A percentile compares a stretch with the other conserved stretches of the same genome.
Conservation (phyloP, 2,888 invertebrate genomes). For the Allygus modestus region DNA sequence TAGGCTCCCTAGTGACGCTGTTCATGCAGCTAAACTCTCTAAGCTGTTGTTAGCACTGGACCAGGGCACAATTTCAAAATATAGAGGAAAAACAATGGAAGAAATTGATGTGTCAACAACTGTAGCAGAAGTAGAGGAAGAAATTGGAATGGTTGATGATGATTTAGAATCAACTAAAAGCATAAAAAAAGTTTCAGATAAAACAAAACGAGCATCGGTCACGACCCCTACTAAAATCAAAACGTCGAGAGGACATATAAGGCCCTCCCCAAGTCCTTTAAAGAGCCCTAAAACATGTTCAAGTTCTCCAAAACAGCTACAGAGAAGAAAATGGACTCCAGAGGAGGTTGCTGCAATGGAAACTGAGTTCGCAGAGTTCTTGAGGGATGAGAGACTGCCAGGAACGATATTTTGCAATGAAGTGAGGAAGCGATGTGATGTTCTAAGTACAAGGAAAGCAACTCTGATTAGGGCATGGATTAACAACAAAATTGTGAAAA, state of each 20-base stretch:
- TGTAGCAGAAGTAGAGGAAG: not conserved
- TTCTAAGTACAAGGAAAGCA: not conserved
- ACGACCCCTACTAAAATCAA: too few species aligned
- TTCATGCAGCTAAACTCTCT: not conserved
- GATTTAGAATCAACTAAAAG: too few species aligned
- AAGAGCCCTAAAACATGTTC: not conserved
- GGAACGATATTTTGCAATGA: not conserved
- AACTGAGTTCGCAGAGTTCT: not conserved
- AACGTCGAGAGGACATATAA: too few species aligned
- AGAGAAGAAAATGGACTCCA: not conserved
- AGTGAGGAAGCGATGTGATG: not conserved
- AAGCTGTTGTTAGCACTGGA: not conserved
- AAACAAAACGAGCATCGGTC: not conserved
- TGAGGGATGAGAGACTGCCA: not conserved
- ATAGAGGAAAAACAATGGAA: not conserved
- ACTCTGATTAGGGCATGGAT: not conserved
- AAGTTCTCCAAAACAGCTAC: not conserved
- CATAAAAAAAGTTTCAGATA: too few species aligned
- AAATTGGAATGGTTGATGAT: not conserved
- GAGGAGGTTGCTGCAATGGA: not conserved
- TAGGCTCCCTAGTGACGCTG: slow-evolving; percentile 17
- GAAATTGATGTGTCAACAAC: not conserved
- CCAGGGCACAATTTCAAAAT: not conserved
- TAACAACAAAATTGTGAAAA: not conserved
- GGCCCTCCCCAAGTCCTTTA: too few species aligned